Percentiles rank a stretch among this genome's conserved stretches.
These are phyloP conservation scores for Danio kyathit DNA, from an alignment of 2,797 vertebrate genomes.

Conservation along the genomic window DNA sequence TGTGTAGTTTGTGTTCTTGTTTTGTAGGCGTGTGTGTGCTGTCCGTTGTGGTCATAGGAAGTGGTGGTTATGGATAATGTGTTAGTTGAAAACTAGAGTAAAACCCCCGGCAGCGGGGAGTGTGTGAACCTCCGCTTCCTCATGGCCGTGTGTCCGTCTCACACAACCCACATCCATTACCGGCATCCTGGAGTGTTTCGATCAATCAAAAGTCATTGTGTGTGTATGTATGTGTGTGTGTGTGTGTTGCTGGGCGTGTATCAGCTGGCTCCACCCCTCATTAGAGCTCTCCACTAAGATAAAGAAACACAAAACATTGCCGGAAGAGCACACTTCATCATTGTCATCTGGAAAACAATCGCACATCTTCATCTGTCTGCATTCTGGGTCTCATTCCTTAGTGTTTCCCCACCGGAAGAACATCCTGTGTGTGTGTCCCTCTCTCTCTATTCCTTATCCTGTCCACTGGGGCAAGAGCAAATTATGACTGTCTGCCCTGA, in stretches of 20 bases:
- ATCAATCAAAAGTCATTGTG: conserved; percentile 49
- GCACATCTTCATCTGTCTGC: conserved; percentile 59
- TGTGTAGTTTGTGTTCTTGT: conserved; percentile 20
- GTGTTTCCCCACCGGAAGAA: conserved; percentile 67
- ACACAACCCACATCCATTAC: conserved; percentile 43
- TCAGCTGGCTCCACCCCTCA: conserved; percentile 64
- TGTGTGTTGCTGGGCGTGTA: conserved; percentile 53
- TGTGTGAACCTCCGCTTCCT: conserved; percentile 25
- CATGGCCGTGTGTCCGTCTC: conserved; percentile 24
- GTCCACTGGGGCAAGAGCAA: conserved; percentile 54
- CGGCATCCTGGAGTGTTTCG: conserved; percentile 50
- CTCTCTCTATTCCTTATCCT: conserved; percentile 40
- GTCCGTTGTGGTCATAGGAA: conserved; percentile 35
- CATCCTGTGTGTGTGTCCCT: conserved; percentile 57
- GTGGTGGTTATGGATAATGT: conserved; percentile 41
- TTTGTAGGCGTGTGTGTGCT: neutral
- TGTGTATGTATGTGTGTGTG: neutral
- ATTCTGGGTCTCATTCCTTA: conserved; percentile 68
- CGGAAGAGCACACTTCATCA: conserved; percentile 51
- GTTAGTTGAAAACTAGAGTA: conserved; percentile 46
- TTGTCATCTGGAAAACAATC: conserved; percentile 56
- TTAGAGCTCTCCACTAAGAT: conserved; percentile 61
- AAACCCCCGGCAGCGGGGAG: conserved; percentile 20
- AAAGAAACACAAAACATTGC: conserved; percentile 46
- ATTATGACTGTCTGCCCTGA: conserved; percentile 65